These are phyloP conservation scores for Chionoecetes opilio DNA, from an alignment of 1,140 invertebrate species.

Conservation along the genomic window DNA sequence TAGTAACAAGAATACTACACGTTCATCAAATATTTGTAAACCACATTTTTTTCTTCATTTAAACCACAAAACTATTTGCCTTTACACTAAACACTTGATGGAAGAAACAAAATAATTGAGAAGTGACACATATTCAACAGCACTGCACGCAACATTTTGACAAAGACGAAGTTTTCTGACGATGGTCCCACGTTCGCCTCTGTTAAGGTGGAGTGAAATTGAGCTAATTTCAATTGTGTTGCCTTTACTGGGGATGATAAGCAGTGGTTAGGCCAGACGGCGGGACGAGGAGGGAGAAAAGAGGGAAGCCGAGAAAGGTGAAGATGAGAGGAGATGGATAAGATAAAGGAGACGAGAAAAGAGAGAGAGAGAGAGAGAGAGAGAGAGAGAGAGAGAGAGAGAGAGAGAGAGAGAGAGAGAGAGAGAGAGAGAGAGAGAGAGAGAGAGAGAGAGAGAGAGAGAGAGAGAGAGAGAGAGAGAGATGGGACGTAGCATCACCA, in stretches of 20 bases:
- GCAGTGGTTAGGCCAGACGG: constrained; percentile 62
- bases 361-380: neutral
- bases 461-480: neutral
- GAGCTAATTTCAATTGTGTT: constrained; percentile 80
- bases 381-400: neutral
- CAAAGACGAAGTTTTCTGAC: constrained; percentile 42
- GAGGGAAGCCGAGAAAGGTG: neutral
- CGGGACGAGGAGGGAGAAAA: neutral
- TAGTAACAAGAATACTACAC: neutral
- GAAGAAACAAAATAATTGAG: neutral
- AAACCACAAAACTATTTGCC: neutral
- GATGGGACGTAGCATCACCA: too few relatives aligned
- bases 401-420: constrained; percentile 42
- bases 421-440: constrained; percentile 57
- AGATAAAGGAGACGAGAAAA: neutral
- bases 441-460: constrained; percentile 23
- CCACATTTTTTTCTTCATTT: neutral
- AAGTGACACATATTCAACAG: neutral
- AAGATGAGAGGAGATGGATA: neutral
- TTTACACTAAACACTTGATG: neutral
- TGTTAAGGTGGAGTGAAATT: constrained; percentile 77
- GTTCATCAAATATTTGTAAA: neutral
- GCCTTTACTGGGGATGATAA: constrained; percentile 77
- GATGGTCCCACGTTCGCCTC: constrained; percentile 63
- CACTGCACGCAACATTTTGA: constrained; percentile 48